A percentile compares a stretch with the other conserved stretches of the same genome.
Evolutionary conservation across 2,888 invertebrate genomes (phyloP).

Genomic region (Acleris holmiana): DNA sequence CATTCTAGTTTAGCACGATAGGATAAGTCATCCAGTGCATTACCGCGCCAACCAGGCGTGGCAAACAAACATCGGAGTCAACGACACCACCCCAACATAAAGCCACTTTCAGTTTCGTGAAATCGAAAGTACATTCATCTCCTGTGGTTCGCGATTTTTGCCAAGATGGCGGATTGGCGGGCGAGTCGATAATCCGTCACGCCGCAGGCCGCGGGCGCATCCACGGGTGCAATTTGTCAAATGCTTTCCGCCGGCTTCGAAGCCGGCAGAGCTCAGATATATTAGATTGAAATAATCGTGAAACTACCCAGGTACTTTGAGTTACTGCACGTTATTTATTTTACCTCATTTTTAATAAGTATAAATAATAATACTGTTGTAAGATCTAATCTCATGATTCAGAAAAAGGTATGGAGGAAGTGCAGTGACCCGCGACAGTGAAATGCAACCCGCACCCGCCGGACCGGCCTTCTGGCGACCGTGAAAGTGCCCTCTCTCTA

Average conservation of each 20-base stretch:
- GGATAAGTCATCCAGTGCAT: constrained; percentile 62
- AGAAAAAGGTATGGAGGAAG: constrained; percentile 15
- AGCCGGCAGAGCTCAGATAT: constrained; percentile 31
- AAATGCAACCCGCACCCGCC: constrained; percentile 64
- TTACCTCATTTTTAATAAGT: no score
- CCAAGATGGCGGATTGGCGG: constrained; percentile 61
- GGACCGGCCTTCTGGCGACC: constrained; percentile 55
- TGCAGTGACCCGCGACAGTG: constrained; percentile 73
- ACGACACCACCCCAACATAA: constrained; percentile 81
- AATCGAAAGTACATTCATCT: constrained; percentile 79
- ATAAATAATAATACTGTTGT: no score
- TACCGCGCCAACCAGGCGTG: constrained; percentile 69
- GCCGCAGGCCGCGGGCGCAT: constrained; percentile 58
- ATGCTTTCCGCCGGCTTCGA: constrained; percentile 48
- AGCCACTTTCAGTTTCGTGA: constrained; percentile 81
- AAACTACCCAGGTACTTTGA: constrained; percentile 1
- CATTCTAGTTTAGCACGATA: constrained; percentile 71
- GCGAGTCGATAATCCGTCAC: constrained; percentile 72
- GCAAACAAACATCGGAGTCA: constrained; percentile 82
- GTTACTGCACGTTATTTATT: no score
- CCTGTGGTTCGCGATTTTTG: constrained; percentile 67
- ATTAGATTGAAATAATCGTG: constrained; percentile 38
- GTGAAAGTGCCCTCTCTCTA: constrained; percentile 76
- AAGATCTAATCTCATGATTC: not conserved
- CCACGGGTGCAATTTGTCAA: constrained; percentile 70